phyloP scores from a whole-genome alignment of 2,113 vertebrate species.

The Pandion haliaetus region DNA sequence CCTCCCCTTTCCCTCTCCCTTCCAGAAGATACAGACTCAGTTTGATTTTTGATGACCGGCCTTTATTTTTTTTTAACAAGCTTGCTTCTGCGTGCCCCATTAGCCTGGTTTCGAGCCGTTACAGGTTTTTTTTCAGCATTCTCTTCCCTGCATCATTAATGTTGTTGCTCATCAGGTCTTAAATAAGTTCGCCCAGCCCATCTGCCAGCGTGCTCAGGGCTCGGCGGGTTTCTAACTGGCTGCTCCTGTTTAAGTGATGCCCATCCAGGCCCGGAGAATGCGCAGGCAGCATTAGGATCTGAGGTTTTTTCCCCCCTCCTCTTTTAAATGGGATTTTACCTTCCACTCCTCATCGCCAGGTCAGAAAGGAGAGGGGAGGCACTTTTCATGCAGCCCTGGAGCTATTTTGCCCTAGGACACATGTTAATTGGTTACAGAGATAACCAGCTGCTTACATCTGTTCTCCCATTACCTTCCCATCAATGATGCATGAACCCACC shows the following conservation, averaged over 20 bases:
- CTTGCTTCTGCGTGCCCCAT: background rate
- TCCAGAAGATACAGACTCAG: background rate
- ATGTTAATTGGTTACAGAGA: background rate
- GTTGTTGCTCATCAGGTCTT: background rate
- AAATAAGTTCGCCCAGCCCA: rapidly evolving
- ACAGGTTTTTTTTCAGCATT: background rate
- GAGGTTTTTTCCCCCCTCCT: background rate
- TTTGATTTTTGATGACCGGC: background rate
- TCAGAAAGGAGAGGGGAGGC: background rate
- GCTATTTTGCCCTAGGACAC: background rate
- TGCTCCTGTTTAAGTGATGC: background rate
- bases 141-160: background rate
- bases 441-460: constrained; percentile 7
- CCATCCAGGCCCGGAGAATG: background rate
- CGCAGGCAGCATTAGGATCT: background rate
- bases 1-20: background rate
- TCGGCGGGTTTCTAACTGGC: rapidly evolving
- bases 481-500: background rate
- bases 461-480: background rate
- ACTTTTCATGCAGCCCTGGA: background rate
- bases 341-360: background rate
- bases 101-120: background rate
- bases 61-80: background rate
- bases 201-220: rapidly evolving
- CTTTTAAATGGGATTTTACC: background rate